A percentile compares a stretch with the other conserved stretches of the same genome.
Conservation (phyloP, 23 tunicate species). For the Halocynthia aurantium region DNA sequence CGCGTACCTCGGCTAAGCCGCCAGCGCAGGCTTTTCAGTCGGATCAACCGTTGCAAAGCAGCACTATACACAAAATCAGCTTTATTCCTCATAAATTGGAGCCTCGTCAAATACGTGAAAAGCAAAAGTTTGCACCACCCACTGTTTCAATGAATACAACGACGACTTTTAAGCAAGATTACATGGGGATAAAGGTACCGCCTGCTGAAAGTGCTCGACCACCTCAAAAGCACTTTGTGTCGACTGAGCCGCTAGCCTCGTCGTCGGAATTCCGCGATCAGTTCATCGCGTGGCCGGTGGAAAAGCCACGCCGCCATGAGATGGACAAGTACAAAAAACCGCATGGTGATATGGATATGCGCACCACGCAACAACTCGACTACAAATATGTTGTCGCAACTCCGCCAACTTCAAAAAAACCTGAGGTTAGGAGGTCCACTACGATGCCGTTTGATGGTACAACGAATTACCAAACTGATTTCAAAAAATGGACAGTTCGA, state of each 20-base stretch:
- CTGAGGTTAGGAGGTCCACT: constrained; percentile 24
- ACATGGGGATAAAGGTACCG: constrained; percentile 36
- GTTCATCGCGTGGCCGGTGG: constrained; percentile 82
- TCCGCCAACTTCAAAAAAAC: constrained; percentile 50
- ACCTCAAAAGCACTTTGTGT: constrained; percentile 35
- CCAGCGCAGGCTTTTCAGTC: constrained; percentile 68
- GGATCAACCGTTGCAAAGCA: constrained; percentile 60
- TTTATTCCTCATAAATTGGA: constrained; percentile 62
- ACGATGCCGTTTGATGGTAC: constrained; percentile 58
- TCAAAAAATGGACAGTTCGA: constrained; percentile 64
- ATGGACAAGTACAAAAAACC: constrained; percentile 48
- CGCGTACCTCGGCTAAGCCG: constrained; percentile 73
- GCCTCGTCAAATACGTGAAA: constrained; percentile 41
- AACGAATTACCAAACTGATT: constrained; percentile 69
- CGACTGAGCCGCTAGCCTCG: constrained; percentile 58
- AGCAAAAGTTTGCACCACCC: constrained; percentile 42
- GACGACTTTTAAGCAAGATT: constrained; percentile 56
- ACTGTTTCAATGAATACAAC: constrained; percentile 59
- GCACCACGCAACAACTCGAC: constrained; percentile 51
- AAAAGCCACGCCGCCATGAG: constrained; percentile 41
- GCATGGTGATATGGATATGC: constrained; percentile 64
- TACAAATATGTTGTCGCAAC: constrained; percentile 28
- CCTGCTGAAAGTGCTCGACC: constrained; percentile 88
- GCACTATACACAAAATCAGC: constrained; percentile 45
- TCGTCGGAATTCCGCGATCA: constrained; percentile 86